Conservation (phyloP, 2,113 vertebrate genomes). For the Helogale parvula region DNA sequence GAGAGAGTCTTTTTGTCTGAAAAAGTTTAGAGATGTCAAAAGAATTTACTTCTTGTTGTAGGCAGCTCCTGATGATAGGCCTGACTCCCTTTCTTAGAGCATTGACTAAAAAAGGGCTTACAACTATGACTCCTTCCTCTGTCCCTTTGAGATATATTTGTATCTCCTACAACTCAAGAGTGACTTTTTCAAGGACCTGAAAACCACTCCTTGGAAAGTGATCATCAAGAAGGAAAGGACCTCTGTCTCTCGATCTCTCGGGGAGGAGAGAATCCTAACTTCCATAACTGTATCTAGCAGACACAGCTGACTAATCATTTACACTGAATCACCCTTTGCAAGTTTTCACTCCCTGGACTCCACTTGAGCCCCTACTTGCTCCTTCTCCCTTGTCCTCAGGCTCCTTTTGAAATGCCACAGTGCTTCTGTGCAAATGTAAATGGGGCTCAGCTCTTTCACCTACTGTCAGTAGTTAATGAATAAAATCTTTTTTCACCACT, state of each 20-base stretch:
- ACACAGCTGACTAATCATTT: too few relatives aligned
- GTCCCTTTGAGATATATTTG: neutral
- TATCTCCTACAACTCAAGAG: neutral
- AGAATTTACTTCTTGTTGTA: neutral
- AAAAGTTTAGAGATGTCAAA: neutral
- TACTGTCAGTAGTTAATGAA: neutral
- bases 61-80: neutral
- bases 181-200: neutral
- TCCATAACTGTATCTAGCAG: too few relatives aligned
- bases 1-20: neutral
- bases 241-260: neutral
- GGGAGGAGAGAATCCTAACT: neutral
- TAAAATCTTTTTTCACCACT: neutral
- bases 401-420: neutral
- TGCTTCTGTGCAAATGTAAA: neutral
- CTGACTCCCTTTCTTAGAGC: neutral
- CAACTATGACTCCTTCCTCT: neutral
- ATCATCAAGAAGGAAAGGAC: neutral
- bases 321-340: neutral
- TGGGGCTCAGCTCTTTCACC: neutral
- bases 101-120: neutral
- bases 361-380: neutral
- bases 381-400: neutral
- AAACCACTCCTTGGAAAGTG: neutral
- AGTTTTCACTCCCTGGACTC: neutral